Evolutionary conservation across 2,113 vertebrate species (phyloP).

Genomic region (Chionomys nivalis): DNA sequence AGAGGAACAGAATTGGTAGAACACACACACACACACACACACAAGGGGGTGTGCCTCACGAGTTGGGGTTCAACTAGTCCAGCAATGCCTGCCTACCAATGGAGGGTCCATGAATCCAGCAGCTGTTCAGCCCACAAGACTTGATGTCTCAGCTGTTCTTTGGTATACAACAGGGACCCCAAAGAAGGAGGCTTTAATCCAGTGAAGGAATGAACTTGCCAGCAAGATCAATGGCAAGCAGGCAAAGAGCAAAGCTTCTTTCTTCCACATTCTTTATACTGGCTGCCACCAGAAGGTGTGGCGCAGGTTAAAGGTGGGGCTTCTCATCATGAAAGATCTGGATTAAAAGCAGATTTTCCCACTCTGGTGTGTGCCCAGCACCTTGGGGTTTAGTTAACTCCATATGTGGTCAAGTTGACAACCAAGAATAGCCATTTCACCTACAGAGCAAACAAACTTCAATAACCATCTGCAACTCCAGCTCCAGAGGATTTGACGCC

Average conservation of each 20-base stretch:
- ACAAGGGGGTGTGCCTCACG: neutral
- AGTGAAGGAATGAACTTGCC: neutral
- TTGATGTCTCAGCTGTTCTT: neutral
- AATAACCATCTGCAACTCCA: neutral
- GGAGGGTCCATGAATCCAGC: neutral
- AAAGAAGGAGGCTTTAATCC: neutral
- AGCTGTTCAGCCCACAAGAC: neutral
- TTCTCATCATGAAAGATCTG: neutral
- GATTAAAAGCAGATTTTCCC: neutral
- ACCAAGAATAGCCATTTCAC: neutral
- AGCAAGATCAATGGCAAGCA: neutral
- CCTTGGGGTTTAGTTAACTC: neutral
- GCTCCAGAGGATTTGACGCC: neutral
- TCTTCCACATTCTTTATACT: neutral
- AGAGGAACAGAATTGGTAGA: neutral
- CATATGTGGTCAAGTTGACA: neutral
- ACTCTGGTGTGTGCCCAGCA: neutral
- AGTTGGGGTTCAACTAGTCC: neutral
- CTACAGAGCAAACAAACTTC: neutral
- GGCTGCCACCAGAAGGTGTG: neutral
- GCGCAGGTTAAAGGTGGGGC: neutral
- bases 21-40: neutral
- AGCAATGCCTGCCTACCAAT: neutral
- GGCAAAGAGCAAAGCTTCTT: neutral
- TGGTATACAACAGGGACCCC: neutral